Percentiles rank a stretch among this genome's conserved stretches.
Evolutionary conservation across 2,888 invertebrate genomes (phyloP).

Genomic region (Uropetala carovei): DNA sequence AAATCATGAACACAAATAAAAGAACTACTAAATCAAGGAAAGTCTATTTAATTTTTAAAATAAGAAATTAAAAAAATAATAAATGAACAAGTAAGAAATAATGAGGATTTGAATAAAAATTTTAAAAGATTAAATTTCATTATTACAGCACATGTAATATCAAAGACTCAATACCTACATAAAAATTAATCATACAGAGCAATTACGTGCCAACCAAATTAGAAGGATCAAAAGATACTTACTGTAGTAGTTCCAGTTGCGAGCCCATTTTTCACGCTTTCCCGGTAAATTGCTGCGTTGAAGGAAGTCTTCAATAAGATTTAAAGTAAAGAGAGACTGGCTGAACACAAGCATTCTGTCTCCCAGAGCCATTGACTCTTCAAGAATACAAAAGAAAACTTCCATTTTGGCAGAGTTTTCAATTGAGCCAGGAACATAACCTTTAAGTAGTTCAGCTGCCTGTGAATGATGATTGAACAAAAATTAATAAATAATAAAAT

Average conservation of each 20-base stretch:
- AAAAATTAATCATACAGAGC: no score
- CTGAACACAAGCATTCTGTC: constrained; percentile 97
- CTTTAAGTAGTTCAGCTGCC: constrained; percentile 88
- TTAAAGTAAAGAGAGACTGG: constrained; percentile 95
- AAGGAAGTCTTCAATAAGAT: constrained; percentile 95
- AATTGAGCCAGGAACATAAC: constrained; percentile 91
- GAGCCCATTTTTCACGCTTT: constrained; percentile 86
- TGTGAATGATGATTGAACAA: constrained; percentile 71
- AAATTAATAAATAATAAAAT: constrained; percentile 62
- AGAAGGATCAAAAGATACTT: constrained; percentile 75
- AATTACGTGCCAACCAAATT: background rate
- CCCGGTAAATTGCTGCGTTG: constrained; percentile 81
- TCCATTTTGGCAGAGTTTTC: constrained; percentile 97
- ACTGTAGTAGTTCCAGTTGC: constrained; percentile 93
- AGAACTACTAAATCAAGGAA: background rate
- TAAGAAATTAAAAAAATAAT: background rate
- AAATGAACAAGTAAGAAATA: background rate
- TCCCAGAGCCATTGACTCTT: constrained; percentile 90
- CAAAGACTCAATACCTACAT: background rate
- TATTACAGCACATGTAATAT: background rate
- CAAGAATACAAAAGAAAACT: constrained; percentile 92
- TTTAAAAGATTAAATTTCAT: background rate
- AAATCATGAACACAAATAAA: no score
- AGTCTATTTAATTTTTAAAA: background rate
- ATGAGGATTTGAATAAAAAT: background rate